phyloP scores from a whole-genome alignment of 1,140 invertebrate species.

The Drosophila persimilis region DNA sequence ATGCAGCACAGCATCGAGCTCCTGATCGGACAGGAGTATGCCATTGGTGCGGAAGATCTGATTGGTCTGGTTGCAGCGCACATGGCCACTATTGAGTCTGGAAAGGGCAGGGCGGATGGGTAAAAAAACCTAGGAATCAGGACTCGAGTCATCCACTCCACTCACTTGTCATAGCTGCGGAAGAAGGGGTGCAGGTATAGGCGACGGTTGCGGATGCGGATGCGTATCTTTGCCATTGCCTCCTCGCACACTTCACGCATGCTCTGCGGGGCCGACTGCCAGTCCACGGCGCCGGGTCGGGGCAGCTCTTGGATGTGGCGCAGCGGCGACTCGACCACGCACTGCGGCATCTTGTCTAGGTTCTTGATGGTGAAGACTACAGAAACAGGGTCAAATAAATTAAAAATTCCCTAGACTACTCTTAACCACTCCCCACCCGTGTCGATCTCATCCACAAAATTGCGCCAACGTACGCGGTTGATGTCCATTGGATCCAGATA shows the following conservation, averaged over 20 bases:
- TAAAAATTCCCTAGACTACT: no score
- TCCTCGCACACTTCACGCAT: slow-evolving; percentile 84
- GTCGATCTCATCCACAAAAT: slow-evolving; percentile 89
- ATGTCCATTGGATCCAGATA: slow-evolving; percentile 87
- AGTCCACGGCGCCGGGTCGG: slow-evolving; percentile 83
- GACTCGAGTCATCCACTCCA: slow-evolving; percentile 2
- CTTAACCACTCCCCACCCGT: slow-evolving; percentile 81
- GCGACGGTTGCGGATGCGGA: slow-evolving; percentile 83
- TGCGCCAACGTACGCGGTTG: slow-evolving; percentile 86
- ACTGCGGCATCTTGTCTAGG: slow-evolving; percentile 86
- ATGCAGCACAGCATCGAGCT: slow-evolving; percentile 87
- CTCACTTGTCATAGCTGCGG: slow-evolving; percentile 87
- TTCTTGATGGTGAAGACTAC: slow-evolving; percentile 87
- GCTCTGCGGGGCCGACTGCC: slow-evolving; percentile 82
- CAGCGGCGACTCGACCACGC: slow-evolving; percentile 82
- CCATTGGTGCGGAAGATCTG: slow-evolving; percentile 86
- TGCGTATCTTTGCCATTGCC: slow-evolving; percentile 84
- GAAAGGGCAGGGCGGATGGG: slow-evolving; percentile 2
- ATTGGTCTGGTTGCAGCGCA: slow-evolving; percentile 87
- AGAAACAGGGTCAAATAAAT: not conserved
- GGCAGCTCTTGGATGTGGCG: slow-evolving; percentile 83
- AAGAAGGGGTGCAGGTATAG: slow-evolving; percentile 87
- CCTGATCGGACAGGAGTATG: slow-evolving; percentile 86
- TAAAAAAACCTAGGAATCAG: not conserved
- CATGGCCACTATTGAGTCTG: slow-evolving; percentile 88